A percentile compares a stretch with the other conserved stretches of the same genome.
These are phyloP conservation scores for Nasua narica DNA, from an alignment of 2,797 vertebrate species.

Conservation along the genomic window DNA sequence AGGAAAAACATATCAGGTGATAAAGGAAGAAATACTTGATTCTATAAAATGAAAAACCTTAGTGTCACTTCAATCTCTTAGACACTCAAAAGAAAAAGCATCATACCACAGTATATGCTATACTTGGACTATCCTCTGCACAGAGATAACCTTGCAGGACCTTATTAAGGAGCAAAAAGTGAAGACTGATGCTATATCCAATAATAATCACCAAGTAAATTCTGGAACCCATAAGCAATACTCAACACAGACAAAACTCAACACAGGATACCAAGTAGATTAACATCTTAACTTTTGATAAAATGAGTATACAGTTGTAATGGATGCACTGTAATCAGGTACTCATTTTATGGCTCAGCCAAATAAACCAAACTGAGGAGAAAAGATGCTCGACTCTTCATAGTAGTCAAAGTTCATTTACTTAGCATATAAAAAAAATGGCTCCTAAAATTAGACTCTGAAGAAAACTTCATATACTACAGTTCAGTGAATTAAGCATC, in stretches of 20 bases:
- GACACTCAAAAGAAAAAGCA: neutral
- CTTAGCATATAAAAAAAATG: neutral
- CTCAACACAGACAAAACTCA: neutral
- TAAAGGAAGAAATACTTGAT: neutral
- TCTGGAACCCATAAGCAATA: neutral
- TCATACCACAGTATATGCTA: accelerated
- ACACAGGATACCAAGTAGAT: neutral
- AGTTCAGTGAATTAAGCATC: neutral
- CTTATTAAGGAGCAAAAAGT: neutral
- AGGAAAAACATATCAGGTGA: neutral
- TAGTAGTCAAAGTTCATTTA: neutral
- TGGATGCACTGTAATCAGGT: neutral
- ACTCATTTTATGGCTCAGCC: neutral
- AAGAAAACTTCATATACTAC: neutral
- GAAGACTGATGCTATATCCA: neutral
- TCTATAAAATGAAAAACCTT: neutral
- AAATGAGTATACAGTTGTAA: neutral
- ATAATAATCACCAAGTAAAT: neutral
- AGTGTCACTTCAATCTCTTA: neutral
- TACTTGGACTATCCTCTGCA: neutral
- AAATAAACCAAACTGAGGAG: neutral
- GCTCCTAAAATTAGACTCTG: neutral
- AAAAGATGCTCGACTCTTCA: neutral
- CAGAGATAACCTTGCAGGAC: neutral
- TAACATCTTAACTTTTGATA: neutral